Evolutionary conservation across 2,888 invertebrate species (phyloP).

Genomic region (Coelopa pilipes): DNA sequence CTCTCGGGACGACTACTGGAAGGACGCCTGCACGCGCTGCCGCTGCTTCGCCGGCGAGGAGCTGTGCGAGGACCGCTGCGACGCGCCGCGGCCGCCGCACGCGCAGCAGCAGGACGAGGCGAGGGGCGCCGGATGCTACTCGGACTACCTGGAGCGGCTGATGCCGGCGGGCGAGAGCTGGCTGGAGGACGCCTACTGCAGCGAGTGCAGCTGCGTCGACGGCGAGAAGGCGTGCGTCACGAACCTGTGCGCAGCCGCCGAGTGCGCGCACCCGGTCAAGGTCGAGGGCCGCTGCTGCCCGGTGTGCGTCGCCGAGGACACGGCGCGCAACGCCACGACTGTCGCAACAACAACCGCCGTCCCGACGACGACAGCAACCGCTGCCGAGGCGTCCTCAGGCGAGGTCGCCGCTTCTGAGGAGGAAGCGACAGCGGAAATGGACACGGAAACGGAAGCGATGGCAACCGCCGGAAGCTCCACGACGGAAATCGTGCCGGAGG

Average conservation of each 20-base stretch:
- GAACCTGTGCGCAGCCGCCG: constrained; percentile 47
- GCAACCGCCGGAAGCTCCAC: neutral
- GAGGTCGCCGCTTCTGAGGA: neutral
- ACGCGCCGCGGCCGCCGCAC: neutral
- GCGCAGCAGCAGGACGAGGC: constrained; percentile 32
- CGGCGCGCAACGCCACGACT: constrained; percentile 4
- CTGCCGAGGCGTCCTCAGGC: constrained; percentile 7
- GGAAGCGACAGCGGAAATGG: neutral
- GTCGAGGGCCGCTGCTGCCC: constrained; percentile 57
- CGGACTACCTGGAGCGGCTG: constrained; percentile 44
- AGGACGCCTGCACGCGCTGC: constrained; percentile 52
- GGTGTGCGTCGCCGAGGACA: constrained; percentile 47
- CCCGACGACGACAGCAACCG: constrained; percentile 4
- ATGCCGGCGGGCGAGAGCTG: constrained; percentile 53
- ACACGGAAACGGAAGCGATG: neutral
- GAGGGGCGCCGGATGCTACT: constrained; percentile 44
- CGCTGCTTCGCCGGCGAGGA: constrained; percentile 49
- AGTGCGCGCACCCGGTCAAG: constrained; percentile 53
- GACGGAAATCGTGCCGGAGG: too few species aligned
- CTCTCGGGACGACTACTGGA: constrained; percentile 44
- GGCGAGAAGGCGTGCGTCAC: constrained; percentile 51
- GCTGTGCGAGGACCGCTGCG: constrained; percentile 42
- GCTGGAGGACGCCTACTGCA: constrained; percentile 53
- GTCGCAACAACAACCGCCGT: neutral
- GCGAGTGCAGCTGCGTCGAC: constrained; percentile 51